These are phyloP conservation scores for Nycteola revayana DNA, from an alignment of 2,888 invertebrate genomes.

Conservation along the genomic window DNA sequence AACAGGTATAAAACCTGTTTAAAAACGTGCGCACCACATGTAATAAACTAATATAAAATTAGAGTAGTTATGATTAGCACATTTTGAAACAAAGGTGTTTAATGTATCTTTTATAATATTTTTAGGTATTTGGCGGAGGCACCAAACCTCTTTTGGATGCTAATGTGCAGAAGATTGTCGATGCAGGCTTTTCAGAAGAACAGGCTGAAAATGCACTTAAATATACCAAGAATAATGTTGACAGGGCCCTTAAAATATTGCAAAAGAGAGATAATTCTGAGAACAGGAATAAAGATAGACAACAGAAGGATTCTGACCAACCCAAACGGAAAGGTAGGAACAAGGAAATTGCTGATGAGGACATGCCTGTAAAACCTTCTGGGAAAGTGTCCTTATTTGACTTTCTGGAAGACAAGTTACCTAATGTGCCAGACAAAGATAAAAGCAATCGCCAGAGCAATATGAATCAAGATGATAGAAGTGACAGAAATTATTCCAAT, in stretches of 20 bases:
- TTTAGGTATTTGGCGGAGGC: slow-evolving; percentile 84
- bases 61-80: too few relatives aligned
- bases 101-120: slow-evolving; percentile 8
- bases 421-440: slow-evolving; percentile 77
- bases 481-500: slow-evolving; percentile 53
- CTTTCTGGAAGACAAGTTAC: slow-evolving; percentile 91
- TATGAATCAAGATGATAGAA: slow-evolving; percentile 53
- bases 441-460: slow-evolving; percentile 55
- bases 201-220: slow-evolving; percentile 89
- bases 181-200: slow-evolving; percentile 89
- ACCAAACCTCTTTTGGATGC: slow-evolving; percentile 86
- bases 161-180: slow-evolving; percentile 89
- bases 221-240: slow-evolving; percentile 87
- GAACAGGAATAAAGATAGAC: slow-evolving; percentile 67
- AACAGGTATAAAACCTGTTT: too few relatives aligned
- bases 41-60: too few relatives aligned
- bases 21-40: too few relatives aligned
- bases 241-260: slow-evolving; percentile 85
- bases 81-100: too few relatives aligned
- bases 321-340: slow-evolving; percentile 74
- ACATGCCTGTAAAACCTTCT: slow-evolving; percentile 86
- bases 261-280: slow-evolving; percentile 81
- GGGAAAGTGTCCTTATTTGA: slow-evolving; percentile 91
- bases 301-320: slow-evolving; percentile 62
- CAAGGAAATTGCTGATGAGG: slow-evolving; percentile 76